Evolutionary conservation across 1,140 invertebrate species (phyloP).

Genomic region (Oryzaephilus surinamensis): DNA sequence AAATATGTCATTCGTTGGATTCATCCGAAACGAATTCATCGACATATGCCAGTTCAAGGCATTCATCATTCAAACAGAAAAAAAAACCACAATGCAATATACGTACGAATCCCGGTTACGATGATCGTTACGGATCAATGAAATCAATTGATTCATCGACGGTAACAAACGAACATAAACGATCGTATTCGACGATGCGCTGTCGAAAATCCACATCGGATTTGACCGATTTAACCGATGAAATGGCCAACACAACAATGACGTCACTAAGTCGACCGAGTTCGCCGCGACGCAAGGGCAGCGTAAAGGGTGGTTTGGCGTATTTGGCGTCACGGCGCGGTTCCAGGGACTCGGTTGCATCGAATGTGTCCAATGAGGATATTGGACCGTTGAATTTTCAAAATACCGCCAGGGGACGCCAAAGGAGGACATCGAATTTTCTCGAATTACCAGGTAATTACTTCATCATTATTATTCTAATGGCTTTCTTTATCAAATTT

Average conservation of each 20-base stretch:
- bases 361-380: constrained; percentile 63
- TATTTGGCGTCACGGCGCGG: constrained; percentile 64
- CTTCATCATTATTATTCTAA: too few species aligned
- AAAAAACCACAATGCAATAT: constrained; percentile 28
- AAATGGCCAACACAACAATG: constrained; percentile 46
- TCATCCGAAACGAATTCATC: constrained; percentile 25
- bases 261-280: constrained; percentile 50
- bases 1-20: constrained; percentile 30
- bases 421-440: constrained; percentile 73
- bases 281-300: constrained; percentile 46
- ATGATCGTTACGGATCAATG: constrained; percentile 14
- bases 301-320: constrained; percentile 53
- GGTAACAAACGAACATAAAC: constrained; percentile 18
- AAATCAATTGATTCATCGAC: constrained; percentile 27
- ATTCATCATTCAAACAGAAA: constrained; percentile 31
- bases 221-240: constrained; percentile 52
- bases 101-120: constrained; percentile 30
- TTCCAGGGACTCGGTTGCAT: constrained; percentile 56
- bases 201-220: constrained; percentile 63
- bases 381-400: constrained; percentile 68
- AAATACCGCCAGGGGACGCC: constrained; percentile 57
- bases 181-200: constrained; percentile 23
- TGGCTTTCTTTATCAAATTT: too few species aligned
- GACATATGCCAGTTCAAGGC: constrained; percentile 21
- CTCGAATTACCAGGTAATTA: constrained; percentile 73